Evolutionary conservation across 2,113 vertebrate species (phyloP), one percentile per base, ranked within the genome.

Genomic region (Ceyx margarethae): DNA sequence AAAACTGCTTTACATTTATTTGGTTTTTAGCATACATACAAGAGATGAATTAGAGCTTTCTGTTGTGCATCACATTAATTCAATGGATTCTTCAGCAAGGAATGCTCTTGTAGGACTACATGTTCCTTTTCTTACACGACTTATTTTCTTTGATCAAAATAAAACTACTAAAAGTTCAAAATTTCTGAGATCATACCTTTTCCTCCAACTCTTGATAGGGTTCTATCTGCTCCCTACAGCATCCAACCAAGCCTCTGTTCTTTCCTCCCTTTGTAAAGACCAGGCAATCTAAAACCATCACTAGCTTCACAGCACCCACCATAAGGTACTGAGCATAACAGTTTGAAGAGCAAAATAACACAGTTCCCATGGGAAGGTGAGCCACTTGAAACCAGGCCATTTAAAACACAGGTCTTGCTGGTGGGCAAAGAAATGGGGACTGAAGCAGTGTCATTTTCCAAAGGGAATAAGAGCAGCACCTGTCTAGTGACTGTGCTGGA

Each of bases 1-100:
- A 80, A 37, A 79, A 56, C 40, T 58, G 78, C 11, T 94, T 93
- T 94, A 85, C 75, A 85, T 96, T 81, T 87, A 42, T 79, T 91
- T 83, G 83, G 1, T 15, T 85, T 86, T 76, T 71, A 91, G 54
- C 35, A 82, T 50, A 50, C 37, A 42, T 28, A 42, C 28, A 22
- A 79, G 58, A 79, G 64, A 37, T 54, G 37, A 66, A 82, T 87
- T 91, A 89, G 40, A 76, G 81, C 6, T 57, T 76, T 94, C 68
- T 79, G 79, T 91, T 62, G 61, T 35, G 69, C 66, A 65, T 83
- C 33, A 68, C 66, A 68, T 86, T 89, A 87, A 95, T 87, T 87
- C 79, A 91, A 62, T 37, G 31, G 69, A 10, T 31, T 61, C 78
- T 87, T 81, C 0, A 3, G 45, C 62, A 84, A 72, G 78, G 35